Evolutionary conservation across 2,888 invertebrate species (phyloP).

Genomic region (Liodrosophila aerea): DNA sequence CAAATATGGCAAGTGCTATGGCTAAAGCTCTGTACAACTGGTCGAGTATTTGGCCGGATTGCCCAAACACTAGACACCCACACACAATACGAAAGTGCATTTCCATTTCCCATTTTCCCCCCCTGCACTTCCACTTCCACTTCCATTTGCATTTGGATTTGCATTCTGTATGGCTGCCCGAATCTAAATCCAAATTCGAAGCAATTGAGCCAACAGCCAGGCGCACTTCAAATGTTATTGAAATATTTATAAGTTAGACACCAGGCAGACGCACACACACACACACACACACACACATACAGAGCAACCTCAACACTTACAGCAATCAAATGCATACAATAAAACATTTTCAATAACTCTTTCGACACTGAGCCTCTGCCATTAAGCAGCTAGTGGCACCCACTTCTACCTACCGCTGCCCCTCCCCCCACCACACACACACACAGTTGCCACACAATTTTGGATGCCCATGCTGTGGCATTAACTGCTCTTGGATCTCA

Average conservation of each 20-base stretch:
- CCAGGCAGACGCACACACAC: constrained; percentile 37
- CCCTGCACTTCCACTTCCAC: constrained; percentile 66
- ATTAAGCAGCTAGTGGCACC: constrained; percentile 49
- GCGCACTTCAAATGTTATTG: constrained; percentile 74
- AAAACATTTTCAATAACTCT: constrained; percentile 79
- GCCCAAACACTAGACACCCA: constrained; percentile 72
- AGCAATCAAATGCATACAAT: constrained; percentile 77
- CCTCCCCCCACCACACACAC: not conserved
- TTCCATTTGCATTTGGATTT: constrained; percentile 12
- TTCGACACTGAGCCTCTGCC: constrained; percentile 63
- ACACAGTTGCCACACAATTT: constrained; percentile 48
- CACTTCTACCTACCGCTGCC: not conserved
- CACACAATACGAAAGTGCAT: constrained; percentile 75
- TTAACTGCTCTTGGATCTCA: constrained; percentile 48
- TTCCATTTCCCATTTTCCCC: constrained; percentile 56
- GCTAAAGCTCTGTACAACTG: constrained; percentile 10
- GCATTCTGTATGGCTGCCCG: not conserved
- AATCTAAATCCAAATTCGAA: constrained; percentile 16
- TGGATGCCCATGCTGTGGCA: constrained; percentile 47
- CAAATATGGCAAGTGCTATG: constrained; percentile 70
- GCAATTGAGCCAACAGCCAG: constrained; percentile 39
- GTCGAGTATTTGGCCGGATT: constrained; percentile 40
- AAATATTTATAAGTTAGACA: constrained; percentile 78
- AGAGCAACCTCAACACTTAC: constrained; percentile 66
- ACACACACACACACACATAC: constrained; percentile 10